These are phyloP conservation scores for Drosophila neocordata DNA, from an alignment of 1,140 invertebrate genomes.

Conservation along the genomic window DNA sequence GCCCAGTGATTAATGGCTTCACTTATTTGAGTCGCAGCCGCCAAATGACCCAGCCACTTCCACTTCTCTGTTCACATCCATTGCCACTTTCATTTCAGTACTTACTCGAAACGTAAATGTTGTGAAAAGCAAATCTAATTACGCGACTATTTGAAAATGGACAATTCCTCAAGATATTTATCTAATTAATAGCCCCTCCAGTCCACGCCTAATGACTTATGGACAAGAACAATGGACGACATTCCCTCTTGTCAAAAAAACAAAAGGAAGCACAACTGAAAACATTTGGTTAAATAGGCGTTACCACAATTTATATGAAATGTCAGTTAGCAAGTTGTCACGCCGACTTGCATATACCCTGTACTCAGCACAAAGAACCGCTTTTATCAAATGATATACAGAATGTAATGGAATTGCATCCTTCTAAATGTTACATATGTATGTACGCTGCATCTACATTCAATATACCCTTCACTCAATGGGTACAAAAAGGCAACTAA, in stretches of 20 bases:
- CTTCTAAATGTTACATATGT: too few species aligned
- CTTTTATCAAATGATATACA: too few species aligned
- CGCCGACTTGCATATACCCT: too few species aligned
- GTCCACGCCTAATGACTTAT: constrained; percentile 69
- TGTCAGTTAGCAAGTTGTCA: too few species aligned
- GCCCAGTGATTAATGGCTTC: constrained; percentile 68
- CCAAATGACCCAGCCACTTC: constrained; percentile 52
- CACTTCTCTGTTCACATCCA: constrained; percentile 16
- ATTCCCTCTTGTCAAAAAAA: constrained; percentile 62
- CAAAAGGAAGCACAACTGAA: constrained; percentile 14
- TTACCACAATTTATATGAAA: constrained; percentile 70
- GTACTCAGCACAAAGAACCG: too few species aligned
- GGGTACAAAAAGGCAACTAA: constrained; percentile 34
- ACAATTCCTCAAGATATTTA: constrained; percentile 82
- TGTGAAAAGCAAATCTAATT: constrained; percentile 82
- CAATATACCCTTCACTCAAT: too few species aligned
- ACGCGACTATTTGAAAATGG: constrained; percentile 81
- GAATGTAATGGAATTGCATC: too few species aligned
- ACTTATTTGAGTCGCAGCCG: constrained; percentile 72
- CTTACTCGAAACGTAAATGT: constrained; percentile 67
- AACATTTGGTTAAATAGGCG: constrained; percentile 62
- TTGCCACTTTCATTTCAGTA: constrained; percentile 14
- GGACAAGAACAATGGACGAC: constrained; percentile 65
- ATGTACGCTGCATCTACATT: too few species aligned
- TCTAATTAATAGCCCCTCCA: constrained; percentile 77